Conservation (phyloP, 1,140 invertebrate genomes). For the Adoxophyes honmai region DNA sequence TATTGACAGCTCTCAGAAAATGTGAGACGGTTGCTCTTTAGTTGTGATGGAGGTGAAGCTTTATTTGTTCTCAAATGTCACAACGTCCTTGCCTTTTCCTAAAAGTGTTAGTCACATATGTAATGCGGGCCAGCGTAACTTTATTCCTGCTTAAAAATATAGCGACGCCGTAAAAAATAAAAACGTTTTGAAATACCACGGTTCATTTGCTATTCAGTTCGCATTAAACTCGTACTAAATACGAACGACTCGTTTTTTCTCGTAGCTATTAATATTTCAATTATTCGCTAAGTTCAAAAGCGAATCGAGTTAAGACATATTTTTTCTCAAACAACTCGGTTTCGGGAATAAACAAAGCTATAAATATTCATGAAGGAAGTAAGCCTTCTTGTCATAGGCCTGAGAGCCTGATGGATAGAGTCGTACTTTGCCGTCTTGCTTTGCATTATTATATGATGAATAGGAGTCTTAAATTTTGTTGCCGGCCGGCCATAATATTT, state of each 20-base stretch:
- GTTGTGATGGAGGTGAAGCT: conserved; percentile 6
- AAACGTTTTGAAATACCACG: no score
- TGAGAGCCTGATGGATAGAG: conserved; percentile 67
- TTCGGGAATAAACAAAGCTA: conserved; percentile 54
- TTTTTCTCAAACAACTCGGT: conserved; percentile 40
- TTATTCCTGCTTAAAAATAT: no score
- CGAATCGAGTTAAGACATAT: conserved; percentile 36
- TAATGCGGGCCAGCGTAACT: no score
- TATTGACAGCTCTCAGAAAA: conserved; percentile 18
- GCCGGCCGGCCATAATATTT: no score
- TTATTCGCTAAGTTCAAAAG: conserved; percentile 17
- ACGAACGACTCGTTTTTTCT: not conserved
- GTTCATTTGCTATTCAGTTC: no score
- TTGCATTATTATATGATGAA: conserved; percentile 26
- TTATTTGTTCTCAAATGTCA: conserved; percentile 10
- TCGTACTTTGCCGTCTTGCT: conserved; percentile 42
- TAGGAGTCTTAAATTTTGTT: not conserved
- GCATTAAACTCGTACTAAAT: conserved; percentile 18
- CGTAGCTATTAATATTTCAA: conserved; percentile 6
- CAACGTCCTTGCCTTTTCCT: conserved; percentile 18
- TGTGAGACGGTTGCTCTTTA: conserved; percentile 12
- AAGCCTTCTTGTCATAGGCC: conserved; percentile 71
- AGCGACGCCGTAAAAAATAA: no score
- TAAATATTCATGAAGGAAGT: conserved; percentile 70
- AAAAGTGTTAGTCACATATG: no score